phyloP scores from a whole-genome alignment of 2,797 vertebrate species.

The Pantherophis vulpinus region DNA sequence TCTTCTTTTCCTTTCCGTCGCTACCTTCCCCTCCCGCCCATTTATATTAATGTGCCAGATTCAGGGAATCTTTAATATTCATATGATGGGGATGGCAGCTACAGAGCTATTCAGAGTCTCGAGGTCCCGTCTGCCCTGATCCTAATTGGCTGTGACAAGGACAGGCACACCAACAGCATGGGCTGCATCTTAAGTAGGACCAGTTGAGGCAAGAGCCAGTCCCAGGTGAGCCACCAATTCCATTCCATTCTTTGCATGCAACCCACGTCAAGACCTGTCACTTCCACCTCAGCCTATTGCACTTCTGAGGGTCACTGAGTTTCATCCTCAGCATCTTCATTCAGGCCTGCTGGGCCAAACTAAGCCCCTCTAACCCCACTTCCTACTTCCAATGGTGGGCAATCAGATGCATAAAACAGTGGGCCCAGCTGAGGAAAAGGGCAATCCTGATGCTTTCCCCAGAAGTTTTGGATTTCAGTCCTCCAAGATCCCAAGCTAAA shows the following conservation, averaged over 20 bases:
- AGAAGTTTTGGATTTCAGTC: neutral
- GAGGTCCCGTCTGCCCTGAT: constrained; percentile 41
- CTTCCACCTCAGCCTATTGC: neutral
- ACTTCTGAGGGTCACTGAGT: neutral
- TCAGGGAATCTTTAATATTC: constrained; percentile 50
- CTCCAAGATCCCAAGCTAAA: neutral
- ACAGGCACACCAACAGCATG: constrained; percentile 25
- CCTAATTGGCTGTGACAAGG: constrained; percentile 57
- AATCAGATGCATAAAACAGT: neutral
- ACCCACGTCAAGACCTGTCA: neutral
- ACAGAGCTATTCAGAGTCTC: neutral
- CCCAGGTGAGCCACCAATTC: neutral
- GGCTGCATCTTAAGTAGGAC: constrained; percentile 51
- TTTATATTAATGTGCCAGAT: neutral
- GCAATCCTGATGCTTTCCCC: neutral
- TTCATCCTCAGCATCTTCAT: neutral
- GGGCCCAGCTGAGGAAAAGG: neutral
- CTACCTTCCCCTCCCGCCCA: neutral
- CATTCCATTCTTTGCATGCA: neutral
- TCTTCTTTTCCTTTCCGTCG: neutral
- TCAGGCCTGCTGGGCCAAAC: neutral
- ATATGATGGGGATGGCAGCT: constrained; percentile 4
- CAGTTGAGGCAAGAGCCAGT: neutral
- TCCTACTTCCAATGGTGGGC: neutral
- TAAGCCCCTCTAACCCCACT: neutral